Base-by-base conservation (phyloP, 2,888 invertebrate species). In the Callinectes sapidus region DNA sequence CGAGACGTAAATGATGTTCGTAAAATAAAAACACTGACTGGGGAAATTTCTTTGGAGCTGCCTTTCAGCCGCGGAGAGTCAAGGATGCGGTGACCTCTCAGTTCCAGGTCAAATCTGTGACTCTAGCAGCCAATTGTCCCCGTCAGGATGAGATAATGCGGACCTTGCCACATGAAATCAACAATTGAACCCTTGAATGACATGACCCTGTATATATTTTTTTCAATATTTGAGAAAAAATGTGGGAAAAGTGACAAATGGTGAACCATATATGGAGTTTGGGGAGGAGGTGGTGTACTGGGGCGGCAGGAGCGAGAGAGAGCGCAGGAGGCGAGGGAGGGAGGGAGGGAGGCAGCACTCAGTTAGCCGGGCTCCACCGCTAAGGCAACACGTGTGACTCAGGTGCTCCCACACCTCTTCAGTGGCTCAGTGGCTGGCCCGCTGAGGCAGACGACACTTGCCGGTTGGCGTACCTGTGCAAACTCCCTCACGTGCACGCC, bases 31-130 rank as follows among this genome's bases (percentile, higher is more conserved):
- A 90, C 54, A 85, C 48, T n/a, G 35, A 28, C 85, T 90, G n/a
- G 85, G 55, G 90, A 90, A 90, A 90, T 81, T 81, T 81, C 90
- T 81, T 90, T 35, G 54, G 35, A 32, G 71, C 42, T 88, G 32
- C 77, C 91, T 91, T 91, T 91, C 91, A 87, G 71, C 71, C 42
- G 85, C 54, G 87, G 77, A 28, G 87, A 88, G 87, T 88, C 91
- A 91, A 91, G 91, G 91, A 77, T 91, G 87, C 71, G 28, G 87
- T 87, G 91, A 88, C 87, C 87, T 87, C 91, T 91, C 77, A 61
- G 71, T 87, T 87, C 87, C 91, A 91, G 87, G 91, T 91, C 91
- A 91, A 88, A 91, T 91, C 87, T 77, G 91, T 81, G 87, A 87
- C 39, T 87, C 54, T 81, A 90, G 85, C 39, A 48, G 81, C 90